Base-by-base conservation (phyloP, 2,888 invertebrate species). In the Lagria hirta region DNA sequence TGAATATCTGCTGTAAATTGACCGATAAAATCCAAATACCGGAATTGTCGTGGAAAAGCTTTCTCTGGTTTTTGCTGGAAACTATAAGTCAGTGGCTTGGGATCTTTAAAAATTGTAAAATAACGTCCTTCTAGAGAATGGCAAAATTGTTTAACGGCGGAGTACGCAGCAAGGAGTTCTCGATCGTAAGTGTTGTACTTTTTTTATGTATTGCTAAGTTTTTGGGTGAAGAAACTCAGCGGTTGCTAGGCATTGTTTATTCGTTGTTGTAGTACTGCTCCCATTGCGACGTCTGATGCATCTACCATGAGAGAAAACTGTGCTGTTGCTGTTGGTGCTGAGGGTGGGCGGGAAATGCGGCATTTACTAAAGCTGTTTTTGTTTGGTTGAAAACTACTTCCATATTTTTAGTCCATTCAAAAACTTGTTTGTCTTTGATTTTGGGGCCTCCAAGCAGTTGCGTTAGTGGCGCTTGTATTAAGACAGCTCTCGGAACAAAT, bases 251-350 rank as follows among this genome's bases (percentile, higher is more conserved):
- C 10, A 6, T 49, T 33, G 3, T 54, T 27, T 2, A 48, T 41
- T 0, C 27, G 15, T 46, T 71, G 71, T 34, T 72, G 66, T 5
- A 73, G 34, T 0, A 60, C 64, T 1, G 67, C 68, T 1, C 71
- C 71, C 2, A 70, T 58, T 2, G 69, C 62, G 1, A 21, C 41
- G 23, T 69, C 65, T 0, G 70, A 72, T 1, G 71, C 71, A 38
- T 72, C 70, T 0, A 61, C 60, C 1, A 57, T 45, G 0, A 71
- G 11, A 1, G 59, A 52, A 1, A 71, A 22, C 21, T 57, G 34
- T 0, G 65, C 61, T n/a, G 52, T 12, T 7, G 13, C 23, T 3
- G 18, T 26, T 0, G 68, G 15, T 4, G 22, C 16, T 6, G 26
- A n/a, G n/a, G n/a, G n/a, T n/a, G n/a, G n/a, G n/a, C n/a, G n/a